Evolutionary conservation across 2,797 vertebrate genomes (phyloP).

Genomic region (Valencia hispanica): DNA sequence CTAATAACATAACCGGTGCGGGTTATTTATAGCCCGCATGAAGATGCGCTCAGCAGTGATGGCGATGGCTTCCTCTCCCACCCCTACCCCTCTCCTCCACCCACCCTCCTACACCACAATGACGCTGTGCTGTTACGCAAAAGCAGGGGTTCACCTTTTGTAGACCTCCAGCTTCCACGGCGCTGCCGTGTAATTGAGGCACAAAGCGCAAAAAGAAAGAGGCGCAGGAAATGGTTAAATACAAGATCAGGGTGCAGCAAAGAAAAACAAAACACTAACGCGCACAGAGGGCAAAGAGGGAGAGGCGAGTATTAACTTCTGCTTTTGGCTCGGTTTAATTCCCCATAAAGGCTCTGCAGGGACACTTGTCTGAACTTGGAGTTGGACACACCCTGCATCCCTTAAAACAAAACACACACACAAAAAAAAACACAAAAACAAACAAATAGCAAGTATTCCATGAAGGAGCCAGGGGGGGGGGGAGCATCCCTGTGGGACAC

Average conservation of each 20-base stretch:
- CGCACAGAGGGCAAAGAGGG: too few species aligned
- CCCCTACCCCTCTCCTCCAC: too few species aligned
- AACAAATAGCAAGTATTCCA: conserved; percentile 4
- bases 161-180: conserved; percentile 46
- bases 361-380: conserved; percentile 42
- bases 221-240: not conserved
- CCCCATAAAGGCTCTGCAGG: not conserved
- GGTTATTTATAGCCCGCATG: conserved; percentile 71
- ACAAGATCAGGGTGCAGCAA: not conserved
- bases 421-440: too few species aligned
- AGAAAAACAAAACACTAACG: too few species aligned
- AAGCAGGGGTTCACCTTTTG: conserved; percentile 79
- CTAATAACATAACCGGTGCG: conserved; percentile 52
- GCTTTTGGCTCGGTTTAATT: conserved; percentile 15
- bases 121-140: conserved; percentile 77
- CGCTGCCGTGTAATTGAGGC: conserved; percentile 13
- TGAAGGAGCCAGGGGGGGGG: not conserved
- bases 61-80: conserved; percentile 61
- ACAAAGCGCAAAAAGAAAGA: not conserved
- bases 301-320: conserved; percentile 21
- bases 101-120: conserved; percentile 60
- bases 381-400: conserved; percentile 51
- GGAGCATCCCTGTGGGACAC: conserved; percentile 24
- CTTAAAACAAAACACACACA: too few species aligned
- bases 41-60: conserved; percentile 67